Conservation (phyloP, 2,888 invertebrate species). For the Timema podura region DNA sequence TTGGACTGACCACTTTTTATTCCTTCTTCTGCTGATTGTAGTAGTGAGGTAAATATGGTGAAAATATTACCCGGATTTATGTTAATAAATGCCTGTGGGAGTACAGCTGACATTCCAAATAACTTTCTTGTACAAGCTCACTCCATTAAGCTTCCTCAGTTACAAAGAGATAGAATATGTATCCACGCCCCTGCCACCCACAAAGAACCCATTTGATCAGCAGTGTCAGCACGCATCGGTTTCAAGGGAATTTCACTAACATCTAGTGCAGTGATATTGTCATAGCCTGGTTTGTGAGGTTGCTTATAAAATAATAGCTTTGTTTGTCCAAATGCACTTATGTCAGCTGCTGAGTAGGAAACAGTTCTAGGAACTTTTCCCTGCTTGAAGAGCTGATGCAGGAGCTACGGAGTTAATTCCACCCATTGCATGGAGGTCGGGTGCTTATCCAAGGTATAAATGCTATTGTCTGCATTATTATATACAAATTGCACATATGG, state of each 20-base stretch:
- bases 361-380: conserved; percentile 1
- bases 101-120: background rate
- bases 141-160: background rate
- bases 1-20: conserved; percentile 12
- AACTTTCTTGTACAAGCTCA: background rate
- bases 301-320: conserved; percentile 4
- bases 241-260: conserved; percentile 6
- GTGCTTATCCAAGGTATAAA: conserved; percentile 1
- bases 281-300: background rate
- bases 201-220: background rate
- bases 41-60: conserved; percentile 4
- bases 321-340: conserved; percentile 7
- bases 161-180: conserved; percentile 7
- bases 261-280: background rate
- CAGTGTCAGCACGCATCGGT: background rate
- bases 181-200: conserved; percentile 10
- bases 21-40: background rate
- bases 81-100: conserved; percentile 9
- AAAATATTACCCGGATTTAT: conserved; percentile 7
- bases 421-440: conserved; percentile 10
- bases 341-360: background rate
- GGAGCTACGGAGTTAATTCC: conserved; percentile 9
- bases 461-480: conserved; percentile 7
- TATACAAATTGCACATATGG: conserved; percentile 2
- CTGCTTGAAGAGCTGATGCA: conserved; percentile 11